Base-by-base conservation (phyloP, 2,797 vertebrate species). In the Typhlichthys subterraneus region DNA sequence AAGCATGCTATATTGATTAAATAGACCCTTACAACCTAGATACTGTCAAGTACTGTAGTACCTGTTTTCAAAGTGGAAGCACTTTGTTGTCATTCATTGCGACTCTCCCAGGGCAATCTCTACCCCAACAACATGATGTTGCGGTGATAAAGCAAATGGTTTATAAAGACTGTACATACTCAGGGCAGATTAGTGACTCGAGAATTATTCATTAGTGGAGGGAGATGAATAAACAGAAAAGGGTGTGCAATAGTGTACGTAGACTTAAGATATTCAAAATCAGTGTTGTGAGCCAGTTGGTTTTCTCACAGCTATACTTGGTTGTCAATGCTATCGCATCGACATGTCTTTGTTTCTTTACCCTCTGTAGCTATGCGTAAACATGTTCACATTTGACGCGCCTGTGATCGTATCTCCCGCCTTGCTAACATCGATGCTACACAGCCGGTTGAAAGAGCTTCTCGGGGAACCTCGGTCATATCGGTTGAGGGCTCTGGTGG, bases 71-170 rank as follows among this genome's bases (percentile, higher is more conserved):
- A 77, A 85, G 79, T 80, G 72, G 70, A 83, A 79, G 76, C 63
- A 69, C 80, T 78, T 79, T 66, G 76, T 80, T 69, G 77, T 64
- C 72, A 66, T 81, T 72, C 70, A 72, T 64, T 69, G 59, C 19
- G 31, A 73, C 72, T 80, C 73, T 68, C 57, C 33, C 67, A 58
- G 74, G 70, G 62, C 72, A 23, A 23, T 23, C 3, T 23, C 23
- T 23, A 23, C 23, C 23, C 23, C 75, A 77, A 73, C 72, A 80
- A 86, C 76, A 82, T 76, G 81, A 80, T 78, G 83, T 73, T 81
- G 59, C 62, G 68, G 68, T 73, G 79, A 80, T 80, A 80, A 77
- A 68, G n/a, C 12, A 47, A 65, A 73, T 66, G 52, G 69, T 51
- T 38, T 38, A 8, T 38, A 38, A 38, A 38, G 33, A 23, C 33